Conservation (phyloP, 1,140 invertebrate genomes). For the Drosophila santomea region DNA sequence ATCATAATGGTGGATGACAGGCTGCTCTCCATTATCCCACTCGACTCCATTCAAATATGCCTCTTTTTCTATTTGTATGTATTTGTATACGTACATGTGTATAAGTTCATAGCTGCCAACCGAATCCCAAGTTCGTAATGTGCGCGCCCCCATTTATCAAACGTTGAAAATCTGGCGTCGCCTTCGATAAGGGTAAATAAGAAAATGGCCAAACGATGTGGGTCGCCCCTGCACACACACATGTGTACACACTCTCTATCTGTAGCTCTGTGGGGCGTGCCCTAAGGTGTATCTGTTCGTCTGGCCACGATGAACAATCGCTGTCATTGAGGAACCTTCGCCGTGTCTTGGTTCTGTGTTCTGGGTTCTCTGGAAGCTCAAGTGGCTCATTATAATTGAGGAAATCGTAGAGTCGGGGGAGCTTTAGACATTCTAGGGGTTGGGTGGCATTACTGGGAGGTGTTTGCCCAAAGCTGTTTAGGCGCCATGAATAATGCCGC, state of each 20-base stretch:
- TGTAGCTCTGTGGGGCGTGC: conserved; percentile 20
- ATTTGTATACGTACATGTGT: background rate
- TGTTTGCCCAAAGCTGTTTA: conserved; percentile 46
- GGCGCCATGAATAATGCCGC: conserved; percentile 50
- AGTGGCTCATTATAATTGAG: conserved; percentile 65
- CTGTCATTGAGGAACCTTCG: conserved; percentile 51
- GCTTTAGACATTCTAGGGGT: background rate
- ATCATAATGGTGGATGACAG: background rate
- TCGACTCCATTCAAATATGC: background rate
- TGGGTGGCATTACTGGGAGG: conserved; percentile 1
- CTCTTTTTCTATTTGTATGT: background rate
- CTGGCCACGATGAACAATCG: conserved; percentile 52
- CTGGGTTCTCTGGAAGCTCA: conserved; percentile 49
- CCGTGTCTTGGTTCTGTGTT: conserved; percentile 3
- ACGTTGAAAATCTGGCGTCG: conserved; percentile 67
- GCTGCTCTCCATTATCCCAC: conserved; percentile 1
- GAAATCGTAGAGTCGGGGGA: conserved; percentile 14
- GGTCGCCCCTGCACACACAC: conserved; percentile 21
- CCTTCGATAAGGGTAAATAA: conserved; percentile 71
- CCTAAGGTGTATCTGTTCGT: conserved; percentile 28
- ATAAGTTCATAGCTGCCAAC: conserved; percentile 19
- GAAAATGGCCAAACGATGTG: conserved; percentile 71
- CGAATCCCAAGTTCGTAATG: conserved; percentile 62
- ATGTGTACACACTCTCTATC: background rate
- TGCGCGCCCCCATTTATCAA: conserved; percentile 71